Evolutionary conservation across 2,888 invertebrate genomes (phyloP), one percentile per base, ranked within the genome.

Genomic region (Agrilus biguttatus): DNA sequence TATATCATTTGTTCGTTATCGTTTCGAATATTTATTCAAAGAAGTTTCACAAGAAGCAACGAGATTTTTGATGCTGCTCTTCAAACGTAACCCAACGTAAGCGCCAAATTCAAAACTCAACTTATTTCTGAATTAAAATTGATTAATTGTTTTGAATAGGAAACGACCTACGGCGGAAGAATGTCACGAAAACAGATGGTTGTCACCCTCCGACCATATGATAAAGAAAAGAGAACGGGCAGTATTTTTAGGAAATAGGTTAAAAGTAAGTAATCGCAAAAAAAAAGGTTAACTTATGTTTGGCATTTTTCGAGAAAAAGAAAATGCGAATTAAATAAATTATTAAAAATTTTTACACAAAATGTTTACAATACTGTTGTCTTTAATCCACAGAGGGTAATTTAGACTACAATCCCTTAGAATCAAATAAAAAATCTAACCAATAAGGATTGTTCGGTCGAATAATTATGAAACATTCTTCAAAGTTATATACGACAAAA

Each of bases 101-200:
- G 74, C 66, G 40, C 8, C 8, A n/a, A 10, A 21, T n/a, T 35
- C 4, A 4, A 23, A 8, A 19, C 14, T 23, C 13, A 12, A 14
- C 10, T 35, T 19, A 8, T 35, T 35, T 10, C 2, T 6, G 21
- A 17, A 43, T 42, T 46, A 48, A 21, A 6, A 14, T 14, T 3
- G 13, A 21, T 28, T 3, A 17, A 2, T n/a, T n/a, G n/a, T 51
- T 47, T 50, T 33, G 12, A 1, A 42, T 59, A 91, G 90, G 53
- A 95, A 96, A 77, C 76, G 97, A 57, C 92, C 96, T 49, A 78
- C 85, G 38, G 83, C 88, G 0, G 95, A 95, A 63, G 96, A 97
- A 66, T 92, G 92, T 58, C 78, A 89, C 62, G 93, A 95, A 62
- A 93, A 96, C 67, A 81, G 93, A 64, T 97, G 97, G 96, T 74